Percentiles rank a stretch among this genome's conserved stretches.
These are phyloP conservation scores for Epizoanthus scotinus DNA, from an alignment of 92 coral and sea anemone species.

Conservation along the genomic window DNA sequence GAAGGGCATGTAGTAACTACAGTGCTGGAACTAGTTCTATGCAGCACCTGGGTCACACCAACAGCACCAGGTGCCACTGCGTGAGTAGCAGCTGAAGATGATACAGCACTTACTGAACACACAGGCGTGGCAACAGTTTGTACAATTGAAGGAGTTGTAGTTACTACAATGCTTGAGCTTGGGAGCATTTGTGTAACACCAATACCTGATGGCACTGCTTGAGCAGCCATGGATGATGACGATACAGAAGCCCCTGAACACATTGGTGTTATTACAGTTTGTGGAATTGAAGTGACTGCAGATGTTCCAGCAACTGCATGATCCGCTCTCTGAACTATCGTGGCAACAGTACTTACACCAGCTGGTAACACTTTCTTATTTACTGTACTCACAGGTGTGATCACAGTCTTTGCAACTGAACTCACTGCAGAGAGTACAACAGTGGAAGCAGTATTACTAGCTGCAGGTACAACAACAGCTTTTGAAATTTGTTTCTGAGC, in stretches of 20 bases:
- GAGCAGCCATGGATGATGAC: too few species aligned
- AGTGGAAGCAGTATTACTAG: not conserved
- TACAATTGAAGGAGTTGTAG: not conserved
- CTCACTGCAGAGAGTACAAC: conserved; percentile 3
- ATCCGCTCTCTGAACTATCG: too few species aligned
- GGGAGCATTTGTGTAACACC: not conserved
- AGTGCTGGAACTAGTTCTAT: not conserved
- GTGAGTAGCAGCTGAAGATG: not conserved
- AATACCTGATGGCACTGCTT: not conserved
- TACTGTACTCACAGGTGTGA: not conserved
- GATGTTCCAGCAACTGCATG: too few species aligned
- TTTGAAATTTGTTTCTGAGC: conserved; percentile 37
- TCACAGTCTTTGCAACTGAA: conserved; percentile 14
- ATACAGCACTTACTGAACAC: not conserved
- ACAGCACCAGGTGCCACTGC: not conserved
- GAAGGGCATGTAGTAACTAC: not conserved
- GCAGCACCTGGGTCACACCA: not conserved
- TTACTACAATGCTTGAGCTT: not conserved
- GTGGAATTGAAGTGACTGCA: too few species aligned
- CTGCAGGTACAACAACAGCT: not conserved
- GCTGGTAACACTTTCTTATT: not conserved
- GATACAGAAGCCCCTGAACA: too few species aligned
- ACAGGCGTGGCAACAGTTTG: not conserved
- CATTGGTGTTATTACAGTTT: too few species aligned
- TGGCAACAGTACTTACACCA: not conserved